phyloP scores from a whole-genome alignment of 2,888 invertebrate species.

The Mallateleia sp. region DNA sequence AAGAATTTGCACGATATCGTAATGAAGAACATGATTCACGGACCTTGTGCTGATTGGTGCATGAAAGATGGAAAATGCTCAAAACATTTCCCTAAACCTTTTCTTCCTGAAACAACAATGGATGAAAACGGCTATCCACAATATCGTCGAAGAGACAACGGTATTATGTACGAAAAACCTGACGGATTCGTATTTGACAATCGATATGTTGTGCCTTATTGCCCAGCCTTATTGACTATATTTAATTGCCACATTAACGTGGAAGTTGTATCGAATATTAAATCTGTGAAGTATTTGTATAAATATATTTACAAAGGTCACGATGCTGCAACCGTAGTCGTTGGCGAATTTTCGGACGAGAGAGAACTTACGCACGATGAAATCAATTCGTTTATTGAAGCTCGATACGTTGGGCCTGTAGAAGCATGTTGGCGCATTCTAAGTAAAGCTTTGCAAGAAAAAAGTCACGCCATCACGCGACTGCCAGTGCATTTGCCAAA shows the following conservation, averaged over 20 bases:
- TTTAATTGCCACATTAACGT: background rate
- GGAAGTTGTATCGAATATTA: background rate
- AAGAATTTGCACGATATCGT: constrained; percentile 73
- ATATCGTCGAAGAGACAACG: background rate
- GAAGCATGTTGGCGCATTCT: background rate
- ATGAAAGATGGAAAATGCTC: constrained; percentile 78
- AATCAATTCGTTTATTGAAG: background rate
- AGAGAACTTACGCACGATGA: background rate
- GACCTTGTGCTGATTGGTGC: constrained; percentile 84
- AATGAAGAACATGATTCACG: constrained; percentile 86
- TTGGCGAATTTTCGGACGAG: background rate
- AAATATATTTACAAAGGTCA: background rate
- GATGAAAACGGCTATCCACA: constrained; percentile 41
- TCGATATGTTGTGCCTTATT: background rate
- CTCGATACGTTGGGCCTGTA: background rate
- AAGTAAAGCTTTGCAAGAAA: background rate
- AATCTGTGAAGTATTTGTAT: background rate
- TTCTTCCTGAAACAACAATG: background rate
- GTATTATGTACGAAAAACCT: background rate
- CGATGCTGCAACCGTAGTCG: background rate
- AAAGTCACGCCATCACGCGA: background rate
- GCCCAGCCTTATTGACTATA: background rate
- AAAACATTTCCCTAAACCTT: constrained; percentile 82
- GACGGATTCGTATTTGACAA: background rate
- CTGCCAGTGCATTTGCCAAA: background rate